Evolutionary conservation across 2,113 vertebrate species (phyloP), one percentile per base, ranked within the genome.

Genomic region (Engraulis encrasicolus): DNA sequence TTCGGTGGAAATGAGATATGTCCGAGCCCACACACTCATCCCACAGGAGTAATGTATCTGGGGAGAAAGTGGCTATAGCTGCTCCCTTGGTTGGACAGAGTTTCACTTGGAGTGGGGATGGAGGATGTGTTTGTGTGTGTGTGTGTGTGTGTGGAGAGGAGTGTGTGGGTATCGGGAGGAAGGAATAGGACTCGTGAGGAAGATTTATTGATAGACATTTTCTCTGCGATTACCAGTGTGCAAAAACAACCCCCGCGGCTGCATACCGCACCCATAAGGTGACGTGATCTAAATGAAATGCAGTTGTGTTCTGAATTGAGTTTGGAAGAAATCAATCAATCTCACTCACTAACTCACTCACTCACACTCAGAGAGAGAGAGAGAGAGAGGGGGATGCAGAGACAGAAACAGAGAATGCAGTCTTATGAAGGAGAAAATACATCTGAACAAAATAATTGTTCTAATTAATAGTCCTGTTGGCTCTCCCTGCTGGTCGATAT

Each of bases 141-240:
- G n/a, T n/a, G n/a, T n/a, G n/a, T n/a, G n/a, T n/a, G n/a, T n/a
- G n/a, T 45, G 40, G 40, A 9, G 40, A 45, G 40, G 40, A 9
- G 40, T 3, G 40, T 3, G 9, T 9, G 40, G 40, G 40, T 45
- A 45, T 45, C 4, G 40, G 66, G 66, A 31, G 9, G 87, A 84
- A 91, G 84, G 79, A 88, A 90, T 85, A 84, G 85, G 77, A 48
- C 89, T 85, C 58, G 37, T 58, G 82, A 87, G 87, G 87, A 82
- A 90, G 89, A 93, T 90, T 86, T 91, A 93, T 93, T 37, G 90
- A 91, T 71, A 79, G 89, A 92, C 90, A 66, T 91, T 91, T 92
- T 91, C 86, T 86, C 78, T 86, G 83, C 81, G 89, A 92, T 92
- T 93, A 91, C 84, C 82, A 6, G 79, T 71, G 78, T 14, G 49